Conservation (phyloP, 2,888 invertebrate species). For the Cryptocephalus primarius region DNA sequence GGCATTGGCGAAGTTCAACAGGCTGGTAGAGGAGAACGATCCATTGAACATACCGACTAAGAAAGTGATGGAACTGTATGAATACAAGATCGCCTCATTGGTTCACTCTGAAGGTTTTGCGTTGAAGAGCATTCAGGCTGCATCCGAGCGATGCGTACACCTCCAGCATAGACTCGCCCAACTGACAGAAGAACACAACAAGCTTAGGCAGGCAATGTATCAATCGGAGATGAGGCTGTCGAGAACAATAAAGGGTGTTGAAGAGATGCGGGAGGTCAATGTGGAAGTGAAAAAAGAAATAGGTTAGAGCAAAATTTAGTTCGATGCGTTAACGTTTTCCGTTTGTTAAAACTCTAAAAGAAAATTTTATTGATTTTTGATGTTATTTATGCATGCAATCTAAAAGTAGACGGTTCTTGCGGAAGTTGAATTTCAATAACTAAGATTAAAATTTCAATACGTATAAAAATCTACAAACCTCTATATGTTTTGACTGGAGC, state of each 20-base stretch:
- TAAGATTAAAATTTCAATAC: no score
- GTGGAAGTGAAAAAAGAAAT: conserved; percentile 4
- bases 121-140: conserved; percentile 42
- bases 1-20: conserved; percentile 22
- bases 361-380: no score
- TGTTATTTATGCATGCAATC: neutral
- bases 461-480: no score
- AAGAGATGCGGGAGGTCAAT: conserved; percentile 8
- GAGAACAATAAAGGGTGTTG: conserved; percentile 30
- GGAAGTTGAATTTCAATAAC: no score
- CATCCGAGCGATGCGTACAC: conserved; percentile 39
- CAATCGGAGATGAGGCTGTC: conserved; percentile 42
- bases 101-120: conserved; percentile 41
- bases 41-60: conserved; percentile 50
- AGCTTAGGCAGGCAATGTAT: conserved; percentile 40
- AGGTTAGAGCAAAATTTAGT: neutral
- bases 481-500: no score
- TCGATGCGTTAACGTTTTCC: neutral
- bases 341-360: no score
- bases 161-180: conserved; percentile 42
- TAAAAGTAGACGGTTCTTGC: no score
- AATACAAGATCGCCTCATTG: conserved; percentile 53
- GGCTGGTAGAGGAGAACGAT: conserved; percentile 21
- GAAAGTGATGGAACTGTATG: conserved; percentile 61
- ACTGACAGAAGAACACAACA: conserved; percentile 38